These are phyloP conservation scores for Muntiacus reevesi DNA, from an alignment of 2,113 vertebrate species.

Conservation along the genomic window DNA sequence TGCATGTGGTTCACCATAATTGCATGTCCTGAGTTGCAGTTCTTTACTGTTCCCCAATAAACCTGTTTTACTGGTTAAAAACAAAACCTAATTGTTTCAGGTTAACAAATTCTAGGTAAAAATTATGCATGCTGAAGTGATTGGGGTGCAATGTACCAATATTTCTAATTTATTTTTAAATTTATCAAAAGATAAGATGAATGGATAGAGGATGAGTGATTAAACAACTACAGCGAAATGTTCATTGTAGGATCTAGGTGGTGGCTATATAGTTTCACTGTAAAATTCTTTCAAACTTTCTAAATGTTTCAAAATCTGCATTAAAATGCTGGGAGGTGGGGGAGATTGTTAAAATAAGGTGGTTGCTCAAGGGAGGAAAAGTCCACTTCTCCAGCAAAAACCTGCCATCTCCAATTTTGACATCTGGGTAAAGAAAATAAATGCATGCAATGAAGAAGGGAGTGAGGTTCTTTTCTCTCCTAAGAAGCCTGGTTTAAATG, in stretches of 20 bases:
- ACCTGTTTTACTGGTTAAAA: background rate
- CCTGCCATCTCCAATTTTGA: background rate
- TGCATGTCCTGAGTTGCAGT: background rate
- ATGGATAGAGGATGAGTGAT: background rate
- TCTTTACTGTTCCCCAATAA: background rate
- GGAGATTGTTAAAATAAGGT: background rate
- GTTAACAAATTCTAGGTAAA: constrained; percentile 9
- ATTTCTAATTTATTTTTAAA: constrained; percentile 38
- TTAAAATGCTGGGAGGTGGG: background rate
- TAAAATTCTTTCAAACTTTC: background rate
- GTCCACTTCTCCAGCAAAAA: background rate
- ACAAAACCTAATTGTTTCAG: background rate
- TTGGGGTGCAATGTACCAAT: background rate
- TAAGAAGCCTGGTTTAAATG: background rate
- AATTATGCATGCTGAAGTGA: constrained; percentile 16
- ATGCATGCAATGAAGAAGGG: background rate
- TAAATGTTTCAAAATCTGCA: background rate
- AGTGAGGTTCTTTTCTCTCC: background rate
- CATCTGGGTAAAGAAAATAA: constrained; percentile 13
- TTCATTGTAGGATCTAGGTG: background rate
- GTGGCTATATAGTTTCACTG: background rate
- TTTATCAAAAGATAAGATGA: background rate
- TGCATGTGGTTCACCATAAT: background rate
- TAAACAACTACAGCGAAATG: constrained; percentile 10
- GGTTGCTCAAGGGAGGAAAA: constrained; percentile 11